Percentiles rank a stretch among this genome's conserved stretches.
Conservation (phyloP, 2,888 invertebrate species). For the Spodoptera exigua region DNA sequence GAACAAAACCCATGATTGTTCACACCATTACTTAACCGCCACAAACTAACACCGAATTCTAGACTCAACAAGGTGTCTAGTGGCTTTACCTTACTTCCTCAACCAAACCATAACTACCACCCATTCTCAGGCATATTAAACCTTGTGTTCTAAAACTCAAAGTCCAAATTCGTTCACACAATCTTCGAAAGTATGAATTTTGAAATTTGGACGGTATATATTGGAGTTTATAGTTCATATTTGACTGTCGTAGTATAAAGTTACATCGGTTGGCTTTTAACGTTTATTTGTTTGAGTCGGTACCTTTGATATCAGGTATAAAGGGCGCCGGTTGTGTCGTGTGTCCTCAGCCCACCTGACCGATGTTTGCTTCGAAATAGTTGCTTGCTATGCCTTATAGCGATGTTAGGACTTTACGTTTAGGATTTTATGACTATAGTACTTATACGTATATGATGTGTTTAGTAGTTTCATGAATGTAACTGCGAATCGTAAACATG, state of each 20-base stretch:
- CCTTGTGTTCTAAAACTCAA: fast-evolving
- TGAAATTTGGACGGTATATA: neutral
- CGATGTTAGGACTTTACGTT: constrained; percentile 32
- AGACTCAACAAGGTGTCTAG: constrained; percentile 85
- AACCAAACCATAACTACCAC: constrained; percentile 53
- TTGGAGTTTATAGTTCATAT: constrained; percentile 8
- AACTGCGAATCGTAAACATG: too few relatives aligned
- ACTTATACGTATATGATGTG: too few relatives aligned
- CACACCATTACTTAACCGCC: constrained; percentile 68
- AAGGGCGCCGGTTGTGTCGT: constrained; percentile 85
- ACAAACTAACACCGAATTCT: constrained; percentile 75
- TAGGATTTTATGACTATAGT: constrained; percentile 9
- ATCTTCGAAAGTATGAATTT: fast-evolving
- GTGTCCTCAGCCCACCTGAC: constrained; percentile 86
- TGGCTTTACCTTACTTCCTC: constrained; percentile 63
- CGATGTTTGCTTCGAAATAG: constrained; percentile 70
- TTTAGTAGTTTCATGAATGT: too few relatives aligned
- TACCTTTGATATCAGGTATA: constrained; percentile 81
- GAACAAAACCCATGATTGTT: constrained; percentile 62
- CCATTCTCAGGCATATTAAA: neutral
- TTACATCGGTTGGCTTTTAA: constrained; percentile 56
- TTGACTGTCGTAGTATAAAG: constrained; percentile 31
- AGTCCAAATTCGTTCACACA: neutral
- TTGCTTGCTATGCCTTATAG: constrained; percentile 48
- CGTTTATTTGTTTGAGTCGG: constrained; percentile 79